Evolutionary conservation across 2,888 invertebrate genomes (phyloP).

Genomic region (Cabera pusaria): DNA sequence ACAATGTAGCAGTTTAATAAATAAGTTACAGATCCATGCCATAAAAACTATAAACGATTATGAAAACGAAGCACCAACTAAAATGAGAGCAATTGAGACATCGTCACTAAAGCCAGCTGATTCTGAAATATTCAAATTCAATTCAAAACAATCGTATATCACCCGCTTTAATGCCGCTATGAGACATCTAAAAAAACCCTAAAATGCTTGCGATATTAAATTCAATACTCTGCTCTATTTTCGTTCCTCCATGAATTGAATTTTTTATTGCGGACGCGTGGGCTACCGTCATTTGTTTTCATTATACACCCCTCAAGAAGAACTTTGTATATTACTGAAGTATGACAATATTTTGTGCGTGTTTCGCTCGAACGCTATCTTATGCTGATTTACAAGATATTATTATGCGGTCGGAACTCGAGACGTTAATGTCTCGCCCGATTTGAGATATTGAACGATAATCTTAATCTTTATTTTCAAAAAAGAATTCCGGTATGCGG

Average conservation of each 20-base stretch:
- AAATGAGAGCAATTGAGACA: slow-evolving; percentile 16
- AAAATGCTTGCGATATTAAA: slow-evolving; percentile 57
- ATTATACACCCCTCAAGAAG: slow-evolving; percentile 63
- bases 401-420: slow-evolving; percentile 41
- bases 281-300: slow-evolving; percentile 75
- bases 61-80: slow-evolving; percentile 3
- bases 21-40: too few species aligned
- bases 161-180: slow-evolving; percentile 36
- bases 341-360: slow-evolving; percentile 38
- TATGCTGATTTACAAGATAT: slow-evolving; percentile 46
- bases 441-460: slow-evolving; percentile 47
- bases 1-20: too few species aligned
- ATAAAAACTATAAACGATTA: slow-evolving; percentile 2
- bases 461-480: slow-evolving; percentile 43
- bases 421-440: slow-evolving; percentile 40
- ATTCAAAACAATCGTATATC: slow-evolving; percentile 53
- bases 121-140: slow-evolving; percentile 44
- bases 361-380: slow-evolving; percentile 22
- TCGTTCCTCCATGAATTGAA: slow-evolving; percentile 65
- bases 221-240: slow-evolving; percentile 62
- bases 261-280: slow-evolving; percentile 73
- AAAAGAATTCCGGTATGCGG: slow-evolving; percentile 36
- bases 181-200: slow-evolving; percentile 40
- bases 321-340: slow-evolving; percentile 37
- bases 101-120: slow-evolving; percentile 39